Percentiles rank a stretch among this genome's conserved stretches.
phyloP scores from a whole-genome alignment of 1,140 invertebrate genomes.

The Tetragnatha versicolor region DNA sequence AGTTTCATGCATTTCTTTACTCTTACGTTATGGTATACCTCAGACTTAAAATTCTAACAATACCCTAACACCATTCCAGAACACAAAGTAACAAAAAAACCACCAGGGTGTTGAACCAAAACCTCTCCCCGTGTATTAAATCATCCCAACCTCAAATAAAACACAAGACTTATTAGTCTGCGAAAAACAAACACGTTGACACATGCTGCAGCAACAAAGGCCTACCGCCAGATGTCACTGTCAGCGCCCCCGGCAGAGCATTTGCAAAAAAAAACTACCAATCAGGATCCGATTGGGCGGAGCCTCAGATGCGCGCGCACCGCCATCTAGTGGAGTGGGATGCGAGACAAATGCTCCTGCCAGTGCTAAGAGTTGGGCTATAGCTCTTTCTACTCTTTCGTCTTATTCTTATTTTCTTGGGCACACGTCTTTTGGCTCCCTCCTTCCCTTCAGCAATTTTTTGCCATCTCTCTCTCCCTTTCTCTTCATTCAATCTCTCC shows the following conservation, averaged over 20 bases:
- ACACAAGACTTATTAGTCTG: background rate
- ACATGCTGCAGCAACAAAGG: background rate
- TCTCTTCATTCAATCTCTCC: slow-evolving; percentile 46
- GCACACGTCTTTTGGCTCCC: slow-evolving; percentile 4
- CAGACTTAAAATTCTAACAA: no score
- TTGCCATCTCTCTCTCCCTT: background rate
- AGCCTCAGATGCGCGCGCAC: slow-evolving; percentile 11
- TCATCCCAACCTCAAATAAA: background rate
- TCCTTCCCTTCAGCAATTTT: background rate
- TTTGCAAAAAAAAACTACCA: slow-evolving; percentile 40
- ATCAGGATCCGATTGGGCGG: slow-evolving; percentile 1
- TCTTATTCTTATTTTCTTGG: slow-evolving; percentile 53
- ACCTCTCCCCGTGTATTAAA: background rate
- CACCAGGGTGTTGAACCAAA: background rate
- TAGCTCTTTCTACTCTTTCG: slow-evolving; percentile 49
- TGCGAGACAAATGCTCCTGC: slow-evolving; percentile 49
- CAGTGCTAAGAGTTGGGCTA: slow-evolving; percentile 47
- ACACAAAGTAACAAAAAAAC: no score
- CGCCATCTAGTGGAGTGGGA: slow-evolving; percentile 38
- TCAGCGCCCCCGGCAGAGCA: background rate
- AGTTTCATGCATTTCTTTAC: no score
- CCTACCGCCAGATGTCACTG: slow-evolving; percentile 20
- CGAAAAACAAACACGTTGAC: slow-evolving; percentile 12
- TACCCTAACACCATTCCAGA: no score
- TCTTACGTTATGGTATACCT: no score